These are phyloP conservation scores for Oceanites oceanicus DNA, from an alignment of 2,113 vertebrate species.

Conservation along the genomic window DNA sequence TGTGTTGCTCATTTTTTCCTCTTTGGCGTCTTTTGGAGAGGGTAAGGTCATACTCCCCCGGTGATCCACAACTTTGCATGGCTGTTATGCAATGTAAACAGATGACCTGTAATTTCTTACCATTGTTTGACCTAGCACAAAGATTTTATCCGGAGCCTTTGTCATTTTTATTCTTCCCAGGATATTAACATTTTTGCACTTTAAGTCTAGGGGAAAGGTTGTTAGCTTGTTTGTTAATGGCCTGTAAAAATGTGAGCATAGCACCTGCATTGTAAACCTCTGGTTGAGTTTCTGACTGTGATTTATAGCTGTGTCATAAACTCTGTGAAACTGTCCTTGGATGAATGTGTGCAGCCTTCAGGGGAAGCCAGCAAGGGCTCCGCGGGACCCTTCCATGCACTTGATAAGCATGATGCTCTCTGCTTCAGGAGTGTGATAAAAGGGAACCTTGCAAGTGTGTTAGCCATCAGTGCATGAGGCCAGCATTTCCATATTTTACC, in stretches of 20 bases:
- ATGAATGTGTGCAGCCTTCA: not conserved
- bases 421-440: not conserved
- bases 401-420: not conserved
- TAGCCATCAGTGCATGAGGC: accelerated
- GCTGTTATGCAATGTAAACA: not conserved
- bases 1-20: not conserved
- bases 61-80: not conserved
- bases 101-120: not conserved
- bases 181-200: not conserved
- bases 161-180: not conserved
- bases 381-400: accelerated
- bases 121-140: not conserved
- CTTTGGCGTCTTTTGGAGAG: not conserved
- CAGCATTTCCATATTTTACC: not conserved
- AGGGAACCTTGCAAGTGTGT: not conserved
- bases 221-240: not conserved
- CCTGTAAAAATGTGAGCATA: not conserved
- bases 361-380: not conserved
- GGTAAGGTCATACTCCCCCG: not conserved
- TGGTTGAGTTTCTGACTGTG: not conserved
- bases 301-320: not conserved
- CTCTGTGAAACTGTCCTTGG: not conserved
- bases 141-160: not conserved
- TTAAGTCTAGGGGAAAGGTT: not conserved
- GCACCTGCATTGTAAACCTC: not conserved